Evolutionary conservation across 2,888 invertebrate species (phyloP), one percentile per base, ranked within the genome.

Genomic region (Sarcophaga caerulescens): DNA sequence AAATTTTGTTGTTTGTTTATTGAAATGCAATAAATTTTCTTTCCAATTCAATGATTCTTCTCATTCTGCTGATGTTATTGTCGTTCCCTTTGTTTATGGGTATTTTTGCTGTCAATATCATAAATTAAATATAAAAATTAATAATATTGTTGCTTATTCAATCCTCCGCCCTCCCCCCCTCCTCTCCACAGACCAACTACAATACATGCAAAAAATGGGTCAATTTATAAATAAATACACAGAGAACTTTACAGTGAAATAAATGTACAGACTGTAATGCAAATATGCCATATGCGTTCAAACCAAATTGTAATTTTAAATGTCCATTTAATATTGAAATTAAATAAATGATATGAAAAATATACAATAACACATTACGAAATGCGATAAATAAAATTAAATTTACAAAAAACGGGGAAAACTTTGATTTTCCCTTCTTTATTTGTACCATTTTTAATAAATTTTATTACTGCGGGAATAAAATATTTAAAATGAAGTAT

Each of bases 1-100:
- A 35, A 76, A 44, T 59, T 76, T 52, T 17, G 17, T 52, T 76
- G 52, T 79, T 74, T 84, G 79, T 79, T 79, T 84, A 84, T 84
- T 79, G 79, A 70, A 79, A 79, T 70, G 79, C 79, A 69, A 75
- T 84, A 79, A 84, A 84, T 84, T 75, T 70, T 12, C 25, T 79
- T 84, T 84, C 68, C 79, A 70, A 59, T 70, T 59, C 59, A 84
- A 75, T 84, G 83, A 84, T n/a, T 74, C 74, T 66, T 75, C 74
- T 65, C 63, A 62, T 79, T 74, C 70, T 19, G 52, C 23, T 75
- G 57, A 19, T 74, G 19, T 10, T 47, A 57, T 25, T 81, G 8
- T 19, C 45, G 21, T 25, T 44, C 12, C 66, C 19, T 19, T 74
- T 47, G 63, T 17, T 45, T 78, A 45, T 19, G 74, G 63, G 12